Evolutionary conservation across 2,113 vertebrate genomes (phyloP), one percentile per base, ranked within the genome.

Genomic region (Alexandromys fortis): DNA sequence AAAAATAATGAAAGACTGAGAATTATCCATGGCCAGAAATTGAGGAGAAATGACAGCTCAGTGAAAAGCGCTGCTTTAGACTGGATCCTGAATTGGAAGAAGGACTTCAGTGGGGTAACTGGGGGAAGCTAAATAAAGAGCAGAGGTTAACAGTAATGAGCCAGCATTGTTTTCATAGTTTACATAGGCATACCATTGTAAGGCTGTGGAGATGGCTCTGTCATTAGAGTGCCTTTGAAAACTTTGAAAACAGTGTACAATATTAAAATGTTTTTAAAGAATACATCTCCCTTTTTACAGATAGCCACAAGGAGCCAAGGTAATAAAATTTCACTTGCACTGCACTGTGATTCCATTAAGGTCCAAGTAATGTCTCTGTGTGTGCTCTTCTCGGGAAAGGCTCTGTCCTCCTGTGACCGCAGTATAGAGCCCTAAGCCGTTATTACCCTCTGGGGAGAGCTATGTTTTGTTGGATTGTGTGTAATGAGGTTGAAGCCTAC

Each of bases 311-410:
- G 90, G 85, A 94, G 35, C 65, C 87, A 65, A 68, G 12, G 52
- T 52, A 77, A 92, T 90, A 90, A 93, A 96, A 92, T 96, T 81
- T 96, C 92, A 65, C 85, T 92, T 93, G 63, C 58, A 35, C 79
- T 81, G 17, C 90, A 73, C 47, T 87, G 38, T 85, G 83, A 95
- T 88, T 94, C 83, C 95, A 73, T 96, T 95, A 92, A 93, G 96
- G 87, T 70, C 58, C 68, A 90, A 93, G 70, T 81, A 63, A 81
- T 93, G 76, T 81, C 88, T 85, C 0, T 78, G 76, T 90, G 92
- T 94, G 79, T 61, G 72, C 28, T 93, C 86, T 91, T 90, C 94
- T 79, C 72, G 21, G 90, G 83, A 93, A 95, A 93, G 67, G 6
- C 52, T 92, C 83, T 92, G 83, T 87, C 73, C 90, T 94, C 67